Percentiles rank a stretch among this genome's conserved stretches.
Evolutionary conservation across 1,140 invertebrate genomes (phyloP).

Genomic region (Aricia agestis): DNA sequence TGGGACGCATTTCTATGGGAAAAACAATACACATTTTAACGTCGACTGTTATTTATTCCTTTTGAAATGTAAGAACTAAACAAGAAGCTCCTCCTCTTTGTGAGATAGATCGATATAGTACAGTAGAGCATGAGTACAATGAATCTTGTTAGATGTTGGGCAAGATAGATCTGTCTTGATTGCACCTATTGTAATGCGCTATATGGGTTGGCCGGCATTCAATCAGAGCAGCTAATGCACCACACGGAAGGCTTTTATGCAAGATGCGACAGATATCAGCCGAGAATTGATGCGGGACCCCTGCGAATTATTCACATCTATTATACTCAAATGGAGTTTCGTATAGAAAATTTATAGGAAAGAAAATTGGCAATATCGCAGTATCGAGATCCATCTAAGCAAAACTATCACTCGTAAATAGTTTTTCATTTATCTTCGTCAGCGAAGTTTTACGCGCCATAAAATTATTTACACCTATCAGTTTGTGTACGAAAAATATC

Average conservation of each 20-base stretch:
- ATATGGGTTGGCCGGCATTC: background rate
- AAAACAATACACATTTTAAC: no score
- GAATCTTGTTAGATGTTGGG: background rate
- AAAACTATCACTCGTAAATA: background rate
- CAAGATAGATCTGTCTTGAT: slow-evolving; percentile 1
- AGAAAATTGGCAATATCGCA: background rate
- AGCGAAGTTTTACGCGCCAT: no score
- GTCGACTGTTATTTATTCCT: no score
- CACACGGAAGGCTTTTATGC: background rate
- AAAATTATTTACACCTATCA: no score
- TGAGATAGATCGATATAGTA: background rate
- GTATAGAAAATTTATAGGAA: background rate
- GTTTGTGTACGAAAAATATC: no score
- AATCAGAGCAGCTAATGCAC: background rate
- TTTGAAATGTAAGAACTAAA: no score
- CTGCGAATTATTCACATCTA: background rate
- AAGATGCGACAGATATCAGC: background rate
- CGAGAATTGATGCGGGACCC: background rate
- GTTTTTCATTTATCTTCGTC: background rate
- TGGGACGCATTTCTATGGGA: no score
- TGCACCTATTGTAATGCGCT: slow-evolving; percentile 2
- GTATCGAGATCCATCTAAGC: background rate
- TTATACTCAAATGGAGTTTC: background rate
- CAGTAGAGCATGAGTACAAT: background rate
- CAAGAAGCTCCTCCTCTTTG: background rate